Conservation (phyloP, 1,140 invertebrate species). For the Calycopis cecrops region DNA sequence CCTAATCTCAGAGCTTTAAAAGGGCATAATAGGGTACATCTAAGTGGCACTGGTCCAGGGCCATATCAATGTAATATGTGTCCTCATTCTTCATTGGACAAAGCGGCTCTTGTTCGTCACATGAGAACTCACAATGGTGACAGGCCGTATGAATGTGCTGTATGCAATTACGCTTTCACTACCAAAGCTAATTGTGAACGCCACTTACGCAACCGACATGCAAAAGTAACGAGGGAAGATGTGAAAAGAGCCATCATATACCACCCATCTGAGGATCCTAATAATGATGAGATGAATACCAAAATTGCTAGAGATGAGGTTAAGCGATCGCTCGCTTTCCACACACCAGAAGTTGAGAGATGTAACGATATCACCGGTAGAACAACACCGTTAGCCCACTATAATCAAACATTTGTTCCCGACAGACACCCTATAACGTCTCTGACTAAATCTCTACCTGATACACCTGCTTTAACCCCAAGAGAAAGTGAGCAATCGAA, state of each 20-base stretch:
- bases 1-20: slow-evolving; percentile 92
- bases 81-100: slow-evolving; percentile 91
- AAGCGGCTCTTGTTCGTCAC: slow-evolving; percentile 91
- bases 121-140: slow-evolving; percentile 96
- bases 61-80: slow-evolving; percentile 96
- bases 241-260: slow-evolving; percentile 91
- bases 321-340: slow-evolving; percentile 64
- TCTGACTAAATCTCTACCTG: slow-evolving; percentile 42
- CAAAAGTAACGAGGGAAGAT: slow-evolving; percentile 87
- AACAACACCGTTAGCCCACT: slow-evolving; percentile 70
- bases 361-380: slow-evolving; percentile 54
- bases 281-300: slow-evolving; percentile 81
- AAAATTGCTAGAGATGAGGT: slow-evolving; percentile 74
- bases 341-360: slow-evolving; percentile 58
- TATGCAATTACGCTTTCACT: slow-evolving; percentile 97
- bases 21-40: slow-evolving; percentile 89
- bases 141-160: slow-evolving; percentile 93
- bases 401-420: slow-evolving; percentile 55
- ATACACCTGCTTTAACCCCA: slow-evolving; percentile 40
- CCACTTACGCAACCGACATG: slow-evolving; percentile 93
- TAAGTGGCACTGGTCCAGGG: slow-evolving; percentile 80
- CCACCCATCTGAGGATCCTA: slow-evolving; percentile 88
- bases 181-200: slow-evolving; percentile 95
- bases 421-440: slow-evolving; percentile 59
- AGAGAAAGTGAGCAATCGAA: slow-evolving; percentile 51